These are phyloP conservation scores for Numenius arquata DNA, from an alignment of 2,113 vertebrate species.

Conservation along the genomic window DNA sequence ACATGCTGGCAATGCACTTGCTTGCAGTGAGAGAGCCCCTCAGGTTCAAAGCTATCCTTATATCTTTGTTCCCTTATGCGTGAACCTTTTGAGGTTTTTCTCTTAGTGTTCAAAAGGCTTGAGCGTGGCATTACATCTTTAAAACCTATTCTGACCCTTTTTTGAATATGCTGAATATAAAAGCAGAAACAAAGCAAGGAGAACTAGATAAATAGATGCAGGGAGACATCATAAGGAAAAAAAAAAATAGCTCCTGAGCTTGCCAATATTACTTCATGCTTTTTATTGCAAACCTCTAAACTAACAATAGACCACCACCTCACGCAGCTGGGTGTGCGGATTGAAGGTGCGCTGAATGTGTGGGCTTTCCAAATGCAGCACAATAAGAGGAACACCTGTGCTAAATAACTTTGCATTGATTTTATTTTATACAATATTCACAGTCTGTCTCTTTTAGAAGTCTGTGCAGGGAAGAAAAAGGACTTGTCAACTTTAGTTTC, in stretches of 20 bases:
- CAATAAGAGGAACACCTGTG: conserved; percentile 37
- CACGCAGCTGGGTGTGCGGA: conserved; percentile 18
- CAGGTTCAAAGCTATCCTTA: conserved; percentile 38
- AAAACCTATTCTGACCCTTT: conserved; percentile 55
- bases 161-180: conserved; percentile 60
- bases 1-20: conserved; percentile 19
- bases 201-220: conserved; percentile 52
- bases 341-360: conserved; percentile 35
- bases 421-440: background rate
- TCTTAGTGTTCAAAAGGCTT: conserved; percentile 24
- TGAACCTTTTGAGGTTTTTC: conserved; percentile 63
- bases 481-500: background rate
- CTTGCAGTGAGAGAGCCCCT: conserved; percentile 14
- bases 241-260: background rate
- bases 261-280: conserved; percentile 55
- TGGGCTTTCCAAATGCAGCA: conserved; percentile 47
- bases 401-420: conserved; percentile 35
- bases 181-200: conserved; percentile 21
- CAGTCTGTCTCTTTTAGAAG: background rate
- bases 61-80: conserved; percentile 28
- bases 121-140: conserved; percentile 29
- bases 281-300: conserved; percentile 49
- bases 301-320: conserved; percentile 43
- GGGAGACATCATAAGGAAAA: conserved; percentile 1
- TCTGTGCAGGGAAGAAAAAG: background rate